phyloP scores from a whole-genome alignment of 2,888 invertebrate genomes.

The Formica aserva region DNA sequence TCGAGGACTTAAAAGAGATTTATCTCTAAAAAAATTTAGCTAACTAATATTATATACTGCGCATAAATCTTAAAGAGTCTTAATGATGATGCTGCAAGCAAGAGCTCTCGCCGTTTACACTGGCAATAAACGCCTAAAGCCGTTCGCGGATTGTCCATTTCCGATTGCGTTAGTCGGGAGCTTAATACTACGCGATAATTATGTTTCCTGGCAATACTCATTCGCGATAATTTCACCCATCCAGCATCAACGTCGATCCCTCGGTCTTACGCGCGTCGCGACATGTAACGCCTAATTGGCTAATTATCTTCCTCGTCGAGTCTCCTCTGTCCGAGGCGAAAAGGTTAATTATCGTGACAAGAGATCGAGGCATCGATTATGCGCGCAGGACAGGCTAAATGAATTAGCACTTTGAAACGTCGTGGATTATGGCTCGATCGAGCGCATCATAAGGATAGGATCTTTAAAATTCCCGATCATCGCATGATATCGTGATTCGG shows the following conservation, averaged over 20 bases:
- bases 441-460: slow-evolving; percentile 10
- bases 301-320: slow-evolving; percentile 60
- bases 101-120: neutral
- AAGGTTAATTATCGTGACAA: slow-evolving; percentile 59
- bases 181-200: slow-evolving; percentile 44
- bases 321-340: slow-evolving; percentile 38
- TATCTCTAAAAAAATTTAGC: neutral
- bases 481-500: neutral
- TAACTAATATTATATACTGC: neutral
- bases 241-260: slow-evolving; percentile 67
- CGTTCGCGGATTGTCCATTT: slow-evolving; percentile 39
- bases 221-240: slow-evolving; percentile 64
- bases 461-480: slow-evolving; percentile 29
- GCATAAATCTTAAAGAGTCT: slow-evolving; percentile 1
- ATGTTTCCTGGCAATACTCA: slow-evolving; percentile 45
- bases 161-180: slow-evolving; percentile 23
- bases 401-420: slow-evolving; percentile 57
- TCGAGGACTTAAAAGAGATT: neutral
- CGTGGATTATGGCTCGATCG: slow-evolving; percentile 44
- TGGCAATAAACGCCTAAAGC: slow-evolving; percentile 33
- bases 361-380: slow-evolving; percentile 60
- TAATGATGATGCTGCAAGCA: neutral
- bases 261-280: slow-evolving; percentile 64
- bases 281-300: slow-evolving; percentile 70
- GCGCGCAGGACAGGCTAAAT: slow-evolving; percentile 53